Conservation (phyloP, 2,797 vertebrate species). For the Gymnoscopelus braueri region DNA sequence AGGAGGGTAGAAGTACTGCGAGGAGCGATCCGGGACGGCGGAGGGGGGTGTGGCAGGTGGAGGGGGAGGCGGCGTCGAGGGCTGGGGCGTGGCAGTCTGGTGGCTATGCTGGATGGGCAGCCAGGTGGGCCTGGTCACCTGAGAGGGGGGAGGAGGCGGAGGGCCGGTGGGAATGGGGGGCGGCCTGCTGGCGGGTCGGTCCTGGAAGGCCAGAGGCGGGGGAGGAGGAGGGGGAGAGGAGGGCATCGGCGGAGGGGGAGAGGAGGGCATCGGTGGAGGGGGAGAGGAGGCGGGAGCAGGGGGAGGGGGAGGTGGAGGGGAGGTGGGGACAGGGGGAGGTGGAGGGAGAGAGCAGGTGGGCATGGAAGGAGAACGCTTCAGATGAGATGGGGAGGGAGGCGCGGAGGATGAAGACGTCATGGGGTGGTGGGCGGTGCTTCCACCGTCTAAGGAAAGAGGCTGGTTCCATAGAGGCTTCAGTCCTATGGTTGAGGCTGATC, state of each 20-base stretch:
- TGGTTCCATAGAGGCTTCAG: slow-evolving; percentile 81
- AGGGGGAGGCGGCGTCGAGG: slow-evolving; percentile 48
- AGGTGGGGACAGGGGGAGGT: slow-evolving; percentile 38
- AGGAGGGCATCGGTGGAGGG: slow-evolving; percentile 46
- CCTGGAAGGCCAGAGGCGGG: slow-evolving; percentile 65
- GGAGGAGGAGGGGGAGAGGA: slow-evolving; percentile 69
- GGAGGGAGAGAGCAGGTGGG: slow-evolving; percentile 59
- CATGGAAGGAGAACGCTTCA: slow-evolving; percentile 56
- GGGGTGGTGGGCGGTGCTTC: slow-evolving; percentile 59
- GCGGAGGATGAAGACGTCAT: slow-evolving; percentile 73
- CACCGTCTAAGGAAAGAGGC: slow-evolving; percentile 47
- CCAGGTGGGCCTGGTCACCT: slow-evolving; percentile 81
- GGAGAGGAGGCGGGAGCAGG: slow-evolving; percentile 33
- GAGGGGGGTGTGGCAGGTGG: slow-evolving; percentile 53
- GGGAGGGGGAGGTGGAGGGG: slow-evolving; percentile 28
- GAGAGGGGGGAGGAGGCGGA: slow-evolving; percentile 72
- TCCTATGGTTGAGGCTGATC: slow-evolving; percentile 76
- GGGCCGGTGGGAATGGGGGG: slow-evolving; percentile 71
- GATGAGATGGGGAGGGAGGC: slow-evolving; percentile 60
- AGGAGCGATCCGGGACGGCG: slow-evolving; percentile 63
- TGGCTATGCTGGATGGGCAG: slow-evolving; percentile 74
- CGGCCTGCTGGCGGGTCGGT: slow-evolving; percentile 67
- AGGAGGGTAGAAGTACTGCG: slow-evolving; percentile 61
- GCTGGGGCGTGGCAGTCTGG: slow-evolving; percentile 63
- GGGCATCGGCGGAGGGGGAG: slow-evolving; percentile 60